phyloP scores from a whole-genome alignment of 1,140 invertebrate species.

The Gryon sp. region DNA sequence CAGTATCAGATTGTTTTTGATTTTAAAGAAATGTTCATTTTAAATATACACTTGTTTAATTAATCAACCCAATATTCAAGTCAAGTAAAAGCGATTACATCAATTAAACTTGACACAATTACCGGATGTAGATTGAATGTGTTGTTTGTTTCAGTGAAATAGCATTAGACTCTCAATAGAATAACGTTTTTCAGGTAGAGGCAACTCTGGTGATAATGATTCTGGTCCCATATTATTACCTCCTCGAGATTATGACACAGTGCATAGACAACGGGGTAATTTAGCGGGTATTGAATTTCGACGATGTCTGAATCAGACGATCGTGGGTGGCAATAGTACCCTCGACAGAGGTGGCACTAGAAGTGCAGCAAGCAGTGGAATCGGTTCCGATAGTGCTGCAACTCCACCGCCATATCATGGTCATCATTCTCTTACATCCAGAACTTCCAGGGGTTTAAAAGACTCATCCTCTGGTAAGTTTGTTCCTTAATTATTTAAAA shows the following conservation, averaged over 20 bases:
- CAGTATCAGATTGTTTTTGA: no score
- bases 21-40: no score
- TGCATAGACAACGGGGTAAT: constrained; percentile 90
- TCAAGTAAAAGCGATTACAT: no score
- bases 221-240: constrained; percentile 91
- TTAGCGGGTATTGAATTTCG: constrained; percentile 88
- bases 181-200: constrained; percentile 46
- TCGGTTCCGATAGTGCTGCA: constrained; percentile 92
- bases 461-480: constrained; percentile 78
- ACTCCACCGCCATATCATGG: constrained; percentile 82
- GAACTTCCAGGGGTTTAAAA: constrained; percentile 75
- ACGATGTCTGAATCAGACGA: constrained; percentile 85
- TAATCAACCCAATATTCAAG: no score
- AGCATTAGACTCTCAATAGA: not conserved
- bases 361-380: constrained; percentile 83
- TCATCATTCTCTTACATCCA: constrained; percentile 72
- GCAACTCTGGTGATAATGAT: constrained; percentile 75
- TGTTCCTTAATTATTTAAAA: no score
- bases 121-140: no score
- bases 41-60: no score
- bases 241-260: constrained; percentile 95
- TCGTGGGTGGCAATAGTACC: constrained; percentile 81
- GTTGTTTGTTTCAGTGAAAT: no score
- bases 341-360: constrained; percentile 76
- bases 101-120: no score